Base-by-base conservation (phyloP, 2,888 invertebrate genomes). In the Antheraea yamamai region DNA sequence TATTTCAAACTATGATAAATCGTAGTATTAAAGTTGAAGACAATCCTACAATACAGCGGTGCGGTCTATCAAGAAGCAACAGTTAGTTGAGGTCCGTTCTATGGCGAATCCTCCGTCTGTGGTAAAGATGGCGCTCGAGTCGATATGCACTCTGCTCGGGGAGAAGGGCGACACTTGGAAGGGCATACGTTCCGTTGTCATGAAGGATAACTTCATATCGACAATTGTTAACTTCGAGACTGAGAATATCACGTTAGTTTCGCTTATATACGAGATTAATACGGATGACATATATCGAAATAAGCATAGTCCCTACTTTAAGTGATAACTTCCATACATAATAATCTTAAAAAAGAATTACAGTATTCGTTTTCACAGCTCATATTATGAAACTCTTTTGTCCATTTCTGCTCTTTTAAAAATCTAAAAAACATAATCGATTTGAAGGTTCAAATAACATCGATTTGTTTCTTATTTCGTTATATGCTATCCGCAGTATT, bases 161-260 rank as follows among this genome's bases (percentile, higher is more conserved):
- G 98, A 99, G 93, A 97, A 96, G 84, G 97, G 98, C 77, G 97
- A 96, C 89, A 98, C 99, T 85, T 99, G 99, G 99, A 98, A 98
- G 95, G 97, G 97, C 82, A 98, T 98, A 93, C 97, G 98, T 78
- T 97, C 97, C 80, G 97, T 98, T 84, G 97, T 99, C 89, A 98
- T 99, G 96, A 97, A 98, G 95, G 99, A 99, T 94, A 98, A 98
- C 96, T 98, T 98, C 95, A 98, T 98, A 94, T 97, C 97, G 76
- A 98, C 98, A 83, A 98, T 98, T 92, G 97, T 98, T 95, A 98
- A 98, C 96, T 98, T 98, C 96, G 97, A 97, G 95, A 98, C 98
- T 81, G 98, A 98, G 89, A 96, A 97, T 89, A 97, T 99, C 95
- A 97, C 97, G 97, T 98, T 98, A 96, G 97, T 96, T 98, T 98